Base-by-base conservation (phyloP, 2,797 vertebrate species). In the Pterois miles region DNA sequence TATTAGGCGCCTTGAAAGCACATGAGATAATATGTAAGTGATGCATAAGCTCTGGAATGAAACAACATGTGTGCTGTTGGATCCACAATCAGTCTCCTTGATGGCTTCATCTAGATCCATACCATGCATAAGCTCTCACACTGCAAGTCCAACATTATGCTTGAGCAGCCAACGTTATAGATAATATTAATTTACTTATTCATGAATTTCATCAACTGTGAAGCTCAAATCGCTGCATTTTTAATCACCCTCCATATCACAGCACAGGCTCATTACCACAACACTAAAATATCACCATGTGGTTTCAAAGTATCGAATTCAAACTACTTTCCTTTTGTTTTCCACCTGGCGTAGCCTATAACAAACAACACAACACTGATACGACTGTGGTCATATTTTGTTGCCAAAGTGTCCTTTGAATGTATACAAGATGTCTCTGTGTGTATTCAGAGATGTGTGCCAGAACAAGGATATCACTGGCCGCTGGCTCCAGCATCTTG, bases 181-280 rank as follows among this genome's bases (percentile, higher is more conserved):
- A 80, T 90, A 79, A 90, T 86, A 89, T 91, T 90, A 65, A 90
- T 92, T 89, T 82, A 87, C 64, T 86, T 89, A 91, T 92, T 92
- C 84, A 90, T 86, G 81, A 86, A 79, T 86, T 88, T 89, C 78
- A 83, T 87, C 82, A 86, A 88, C 85, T 90, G 85, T 91, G 88
- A 90, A 84, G 83, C 82, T 81, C 50, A 89, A 89, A 89, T 87
- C 89, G 78, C 85, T 73, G 59, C 70, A 90, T 89, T 86, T 86
- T 81, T 82, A 90, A 89, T 86, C 81, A 88, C 86, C 65, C 65
- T 74, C 58, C 53, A 83, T 65, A 86, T 82, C 62, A 53, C 36
- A 86, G 54, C 16, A 31, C 27, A 58, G 29, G 16, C 29, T 58
- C 75, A 82, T 77, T 78, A 69, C 43, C 27, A 56, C 50, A 64